phyloP scores from a whole-genome alignment of 1,140 invertebrate genomes.

The Penaeus indicus region DNA sequence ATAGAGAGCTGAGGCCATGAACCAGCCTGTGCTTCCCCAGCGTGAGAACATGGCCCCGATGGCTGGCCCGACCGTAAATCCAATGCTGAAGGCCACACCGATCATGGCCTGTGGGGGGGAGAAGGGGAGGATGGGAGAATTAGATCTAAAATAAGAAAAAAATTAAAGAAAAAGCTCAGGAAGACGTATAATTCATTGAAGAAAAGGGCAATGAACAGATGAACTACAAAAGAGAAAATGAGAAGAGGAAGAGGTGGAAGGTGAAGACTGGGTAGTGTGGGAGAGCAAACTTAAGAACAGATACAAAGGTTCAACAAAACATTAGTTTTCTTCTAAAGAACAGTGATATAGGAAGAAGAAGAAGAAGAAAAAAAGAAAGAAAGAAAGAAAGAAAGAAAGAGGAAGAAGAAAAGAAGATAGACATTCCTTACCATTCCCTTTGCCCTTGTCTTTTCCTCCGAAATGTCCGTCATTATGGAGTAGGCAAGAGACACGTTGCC shows the following conservation, averaged over 20 bases:
- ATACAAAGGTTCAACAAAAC: slow-evolving; percentile 90
- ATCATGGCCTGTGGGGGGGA: slow-evolving; percentile 80
- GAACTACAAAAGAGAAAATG: too few species aligned
- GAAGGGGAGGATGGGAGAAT: neutral
- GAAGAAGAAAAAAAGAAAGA: neutral
- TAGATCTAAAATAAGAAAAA: neutral
- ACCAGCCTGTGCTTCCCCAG: slow-evolving; percentile 82
- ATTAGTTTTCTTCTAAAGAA: slow-evolving; percentile 83
- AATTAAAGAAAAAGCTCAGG: neutral
- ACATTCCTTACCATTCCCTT: slow-evolving; percentile 82
- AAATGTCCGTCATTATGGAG: slow-evolving; percentile 95
- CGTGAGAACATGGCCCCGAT: slow-evolving; percentile 93
- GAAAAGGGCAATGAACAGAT: too few species aligned
- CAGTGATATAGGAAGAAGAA: too few species aligned
- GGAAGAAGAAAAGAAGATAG: neutral
- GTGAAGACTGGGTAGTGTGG: too few species aligned
- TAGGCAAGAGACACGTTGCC: slow-evolving; percentile 96
- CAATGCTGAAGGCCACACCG: slow-evolving; percentile 96
- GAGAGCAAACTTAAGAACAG: too few species aligned
- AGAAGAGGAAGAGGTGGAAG: too few species aligned
- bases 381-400: neutral
- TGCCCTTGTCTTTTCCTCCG: slow-evolving; percentile 83
- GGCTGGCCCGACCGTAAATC: slow-evolving; percentile 95
- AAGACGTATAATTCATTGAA: too few species aligned
- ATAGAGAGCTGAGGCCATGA: slow-evolving; percentile 86